These are phyloP conservation scores for Vulpes lagopus DNA, from an alignment of 2,113 vertebrate species.

Conservation along the genomic window DNA sequence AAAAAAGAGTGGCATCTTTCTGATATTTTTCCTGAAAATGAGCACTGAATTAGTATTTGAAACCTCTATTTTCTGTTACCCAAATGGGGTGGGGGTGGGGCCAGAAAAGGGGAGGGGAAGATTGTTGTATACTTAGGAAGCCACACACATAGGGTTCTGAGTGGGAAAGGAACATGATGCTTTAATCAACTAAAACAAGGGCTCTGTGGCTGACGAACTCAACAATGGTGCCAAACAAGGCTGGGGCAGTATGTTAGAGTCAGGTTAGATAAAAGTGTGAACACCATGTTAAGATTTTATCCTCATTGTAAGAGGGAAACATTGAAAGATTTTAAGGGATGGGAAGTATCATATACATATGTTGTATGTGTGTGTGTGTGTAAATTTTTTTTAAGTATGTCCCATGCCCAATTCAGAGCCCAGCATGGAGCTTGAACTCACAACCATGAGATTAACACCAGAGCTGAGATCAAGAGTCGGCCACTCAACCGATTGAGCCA, in stretches of 20 bases:
- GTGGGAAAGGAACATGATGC: not conserved
- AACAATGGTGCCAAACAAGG: too few species aligned
- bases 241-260: not conserved
- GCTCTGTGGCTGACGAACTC: rapidly evolving
- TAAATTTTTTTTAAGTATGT: not conserved
- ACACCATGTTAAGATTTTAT: not conserved
- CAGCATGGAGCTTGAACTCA: not conserved
- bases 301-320: not conserved
- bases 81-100: too few species aligned
- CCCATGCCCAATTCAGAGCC: not conserved
- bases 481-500: not conserved
- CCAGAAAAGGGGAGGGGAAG: not conserved
- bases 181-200: not conserved
- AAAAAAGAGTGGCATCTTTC: not conserved
- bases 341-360: not conserved
- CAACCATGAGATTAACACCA: not conserved
- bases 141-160: too few species aligned
- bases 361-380: too few species aligned
- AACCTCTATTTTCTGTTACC: not conserved
- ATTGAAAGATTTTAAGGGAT: not conserved
- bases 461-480: not conserved
- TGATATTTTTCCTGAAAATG: not conserved
- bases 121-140: not conserved
- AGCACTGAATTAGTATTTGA: not conserved
- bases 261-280: not conserved